Evolutionary conservation across 2,113 vertebrate genomes (phyloP), one percentile per base, ranked within the genome.

Genomic region (Catharus fuscescens): DNA sequence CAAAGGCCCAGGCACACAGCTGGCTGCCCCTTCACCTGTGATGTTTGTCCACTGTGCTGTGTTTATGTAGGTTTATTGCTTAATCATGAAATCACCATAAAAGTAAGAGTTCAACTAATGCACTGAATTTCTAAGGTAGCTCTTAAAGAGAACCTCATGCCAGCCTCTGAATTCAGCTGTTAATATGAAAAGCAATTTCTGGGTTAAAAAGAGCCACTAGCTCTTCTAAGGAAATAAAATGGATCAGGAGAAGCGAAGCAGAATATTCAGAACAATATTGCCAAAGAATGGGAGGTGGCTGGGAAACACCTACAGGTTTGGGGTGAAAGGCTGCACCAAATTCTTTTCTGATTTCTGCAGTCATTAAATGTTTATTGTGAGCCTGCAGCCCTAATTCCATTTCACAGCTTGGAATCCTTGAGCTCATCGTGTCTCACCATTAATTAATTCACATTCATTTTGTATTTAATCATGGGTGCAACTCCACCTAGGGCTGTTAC

Each of bases 401-500:
- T 83, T 54, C 72, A 78, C 32, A 83, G 26, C 38, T 73, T 3
- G 8, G 71, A 94, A 90, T 56, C 76, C 79, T 92, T 90, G 72
- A 67, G 52, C 24, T 93, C 72, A 59, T 86, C 1, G 1, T 20
- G 38, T 38, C 71, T 86, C 77, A 66, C 45, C 60, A 78, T 31
- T 61, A 94, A 57, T 79, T 60, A 93, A 45, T 79, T 65, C 69
- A 66, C 28, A 76, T 15, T 62, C 34, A 71, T 70, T 87, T 47
- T 44, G 36, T 40, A 36, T 38, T 87, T 77, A 83, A 56, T 57
- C 77, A 56, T 10, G 0, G 14, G 26, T 17, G 19, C 17, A 93
- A 42, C 92, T 56, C 92, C 95, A 94, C 86, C 88, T 62, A 71
- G 72, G 72, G 86, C 77, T 93, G 80, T 42, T 50, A 59, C 59